Evolutionary conservation across 2,113 vertebrate genomes (phyloP).

Genomic region (Gallinago media): DNA sequence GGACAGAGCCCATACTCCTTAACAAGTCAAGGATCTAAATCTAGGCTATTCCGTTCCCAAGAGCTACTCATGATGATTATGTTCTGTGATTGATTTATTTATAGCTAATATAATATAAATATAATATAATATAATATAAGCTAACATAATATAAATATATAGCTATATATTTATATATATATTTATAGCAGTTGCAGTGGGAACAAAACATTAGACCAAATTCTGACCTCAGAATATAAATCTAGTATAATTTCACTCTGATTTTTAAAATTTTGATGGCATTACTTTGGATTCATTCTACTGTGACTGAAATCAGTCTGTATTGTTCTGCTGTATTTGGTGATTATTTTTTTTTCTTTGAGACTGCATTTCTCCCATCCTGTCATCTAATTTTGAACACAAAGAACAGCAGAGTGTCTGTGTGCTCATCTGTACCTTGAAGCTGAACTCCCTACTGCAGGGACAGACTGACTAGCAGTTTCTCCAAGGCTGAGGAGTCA

Average conservation of each 20-base stretch:
- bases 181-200: not conserved
- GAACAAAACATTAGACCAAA: slow-evolving; percentile 31
- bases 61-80: not conserved
- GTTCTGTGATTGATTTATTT: not conserved
- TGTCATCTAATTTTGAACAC: not conserved
- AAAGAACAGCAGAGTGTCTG: not conserved
- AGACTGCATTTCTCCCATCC: not conserved
- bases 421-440: not conserved
- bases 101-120: not conserved
- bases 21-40: slow-evolving; percentile 27
- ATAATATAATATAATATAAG: too few species aligned
- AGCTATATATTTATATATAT: too few species aligned
- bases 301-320: not conserved
- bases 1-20: slow-evolving; percentile 4
- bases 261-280: not conserved
- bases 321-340: not conserved
- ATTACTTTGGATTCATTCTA: not conserved
- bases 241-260: not conserved
- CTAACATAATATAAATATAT: too few species aligned
- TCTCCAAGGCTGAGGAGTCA: not conserved
- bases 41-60: not conserved
- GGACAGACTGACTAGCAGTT: not conserved
- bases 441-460: not conserved
- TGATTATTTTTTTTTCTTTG: not conserved
- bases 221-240: not conserved